These are phyloP conservation scores for Euwallacea fornicatus DNA, from an alignment of 1,140 invertebrate species.

Conservation along the genomic window DNA sequence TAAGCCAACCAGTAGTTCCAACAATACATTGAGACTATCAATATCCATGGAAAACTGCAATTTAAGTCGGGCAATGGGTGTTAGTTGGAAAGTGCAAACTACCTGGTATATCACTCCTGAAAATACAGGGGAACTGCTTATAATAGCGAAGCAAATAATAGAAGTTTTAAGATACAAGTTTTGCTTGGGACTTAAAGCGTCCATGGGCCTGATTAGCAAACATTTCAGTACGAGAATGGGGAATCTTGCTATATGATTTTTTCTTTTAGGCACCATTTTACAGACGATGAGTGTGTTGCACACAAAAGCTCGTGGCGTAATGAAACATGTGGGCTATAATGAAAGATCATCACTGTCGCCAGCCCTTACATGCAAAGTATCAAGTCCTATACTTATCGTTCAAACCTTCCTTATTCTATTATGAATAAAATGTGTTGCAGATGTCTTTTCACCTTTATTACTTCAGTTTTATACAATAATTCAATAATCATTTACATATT, in stretches of 20 bases:
- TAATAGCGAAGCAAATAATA: background rate
- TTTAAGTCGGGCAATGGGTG: background rate
- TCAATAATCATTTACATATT: conserved; percentile 27
- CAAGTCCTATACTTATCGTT: no score
- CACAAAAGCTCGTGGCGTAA: no score
- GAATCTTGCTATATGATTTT: background rate
- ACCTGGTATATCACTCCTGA: conserved; percentile 15
- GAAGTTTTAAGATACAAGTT: background rate
- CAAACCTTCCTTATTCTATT: conserved; percentile 6
- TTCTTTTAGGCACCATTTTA: background rate
- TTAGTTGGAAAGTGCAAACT: background rate
- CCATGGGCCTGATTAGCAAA: conserved; percentile 9
- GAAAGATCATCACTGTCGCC: no score
- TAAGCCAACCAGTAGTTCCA: conserved; percentile 18
- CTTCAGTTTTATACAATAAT: conserved; percentile 29
- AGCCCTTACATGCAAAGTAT: no score
- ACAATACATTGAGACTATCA: conserved; percentile 16
- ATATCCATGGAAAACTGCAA: conserved; percentile 18
- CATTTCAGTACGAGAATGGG: conserved; percentile 8
- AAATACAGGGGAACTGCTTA: background rate
- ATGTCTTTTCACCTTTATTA: conserved; percentile 24
- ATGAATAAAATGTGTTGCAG: conserved; percentile 26
- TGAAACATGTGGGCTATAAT: no score
- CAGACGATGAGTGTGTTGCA: no score
- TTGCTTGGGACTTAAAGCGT: background rate